Evolutionary conservation across 1,140 invertebrate genomes (phyloP).

Genomic region (Lethocerus indicus): DNA sequence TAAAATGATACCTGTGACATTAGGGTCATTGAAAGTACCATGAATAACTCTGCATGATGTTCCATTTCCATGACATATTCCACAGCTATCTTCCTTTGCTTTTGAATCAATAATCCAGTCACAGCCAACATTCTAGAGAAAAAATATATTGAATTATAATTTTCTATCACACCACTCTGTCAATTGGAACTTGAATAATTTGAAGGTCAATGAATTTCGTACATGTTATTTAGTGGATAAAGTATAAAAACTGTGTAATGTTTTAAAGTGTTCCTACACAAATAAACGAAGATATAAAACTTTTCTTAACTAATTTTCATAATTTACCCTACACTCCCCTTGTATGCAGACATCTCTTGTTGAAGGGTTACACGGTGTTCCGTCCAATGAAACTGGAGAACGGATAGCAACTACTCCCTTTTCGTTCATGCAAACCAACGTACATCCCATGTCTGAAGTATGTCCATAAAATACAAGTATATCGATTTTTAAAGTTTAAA

Average conservation of each 20-base stretch:
- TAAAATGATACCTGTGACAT: background rate
- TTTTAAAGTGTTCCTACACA: too few species aligned
- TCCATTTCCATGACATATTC: conserved; percentile 50
- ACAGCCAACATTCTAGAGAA: conserved; percentile 40
- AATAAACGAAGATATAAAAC: too few species aligned
- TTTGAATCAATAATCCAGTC: conserved; percentile 44
- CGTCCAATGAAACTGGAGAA: conserved; percentile 27
- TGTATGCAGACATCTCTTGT: conserved; percentile 37
- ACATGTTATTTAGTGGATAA: too few species aligned
- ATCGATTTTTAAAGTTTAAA: too few species aligned
- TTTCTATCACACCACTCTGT: too few species aligned
- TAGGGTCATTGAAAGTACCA: conserved; percentile 20
- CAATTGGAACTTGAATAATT: too few species aligned
- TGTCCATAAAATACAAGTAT: too few species aligned
- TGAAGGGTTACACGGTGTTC: conserved; percentile 37
- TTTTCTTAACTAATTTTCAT: too few species aligned
- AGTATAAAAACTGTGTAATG: background rate
- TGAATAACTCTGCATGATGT: conserved; percentile 33
- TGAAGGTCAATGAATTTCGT: too few species aligned
- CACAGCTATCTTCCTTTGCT: conserved; percentile 46
- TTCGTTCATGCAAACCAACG: conserved; percentile 11
- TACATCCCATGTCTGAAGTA: conserved; percentile 10
- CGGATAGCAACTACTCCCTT: conserved; percentile 8
- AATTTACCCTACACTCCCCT: conserved; percentile 34
- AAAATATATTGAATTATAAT: conserved; percentile 1